Percentiles rank a stretch among this genome's conserved stretches.
phyloP scores from a whole-genome alignment of 2,888 invertebrate species.

The Agriopis leucophaearia region DNA sequence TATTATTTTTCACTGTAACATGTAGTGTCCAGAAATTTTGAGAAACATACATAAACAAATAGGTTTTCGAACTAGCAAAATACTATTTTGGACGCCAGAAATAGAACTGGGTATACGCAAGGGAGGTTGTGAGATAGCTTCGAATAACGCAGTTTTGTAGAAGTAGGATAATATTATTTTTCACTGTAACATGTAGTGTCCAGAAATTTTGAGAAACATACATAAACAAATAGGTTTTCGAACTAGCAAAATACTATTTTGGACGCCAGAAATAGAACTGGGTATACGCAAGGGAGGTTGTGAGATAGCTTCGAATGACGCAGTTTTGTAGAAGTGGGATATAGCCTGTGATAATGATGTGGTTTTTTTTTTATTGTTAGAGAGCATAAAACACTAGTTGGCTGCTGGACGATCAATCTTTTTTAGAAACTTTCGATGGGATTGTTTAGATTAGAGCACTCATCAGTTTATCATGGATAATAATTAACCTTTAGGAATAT shows the following conservation, averaged over 20 bases:
- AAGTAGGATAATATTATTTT: too few relatives aligned
- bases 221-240: neutral
- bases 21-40: too few relatives aligned
- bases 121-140: neutral
- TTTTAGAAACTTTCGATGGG: neutral
- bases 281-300: neutral
- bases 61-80: neutral
- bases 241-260: neutral
- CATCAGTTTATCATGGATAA: too few relatives aligned
- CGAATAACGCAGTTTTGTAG: constrained; percentile 3
- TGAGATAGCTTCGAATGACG: constrained; percentile 5
- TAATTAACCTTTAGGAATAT: neutral
- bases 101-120: neutral
- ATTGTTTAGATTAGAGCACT: neutral
- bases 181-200: too few relatives aligned
- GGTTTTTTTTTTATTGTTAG: constrained; percentile 1
- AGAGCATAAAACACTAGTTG: neutral
- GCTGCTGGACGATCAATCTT: neutral
- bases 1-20: too few relatives aligned
- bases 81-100: neutral
- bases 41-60: too few relatives aligned
- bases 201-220: too few relatives aligned
- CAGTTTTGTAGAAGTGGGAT: neutral
- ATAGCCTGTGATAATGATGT: neutral
- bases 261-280: neutral